These are phyloP conservation scores for Macrotus californicus DNA, from an alignment of 2,113 vertebrate genomes.

Conservation along the genomic window DNA sequence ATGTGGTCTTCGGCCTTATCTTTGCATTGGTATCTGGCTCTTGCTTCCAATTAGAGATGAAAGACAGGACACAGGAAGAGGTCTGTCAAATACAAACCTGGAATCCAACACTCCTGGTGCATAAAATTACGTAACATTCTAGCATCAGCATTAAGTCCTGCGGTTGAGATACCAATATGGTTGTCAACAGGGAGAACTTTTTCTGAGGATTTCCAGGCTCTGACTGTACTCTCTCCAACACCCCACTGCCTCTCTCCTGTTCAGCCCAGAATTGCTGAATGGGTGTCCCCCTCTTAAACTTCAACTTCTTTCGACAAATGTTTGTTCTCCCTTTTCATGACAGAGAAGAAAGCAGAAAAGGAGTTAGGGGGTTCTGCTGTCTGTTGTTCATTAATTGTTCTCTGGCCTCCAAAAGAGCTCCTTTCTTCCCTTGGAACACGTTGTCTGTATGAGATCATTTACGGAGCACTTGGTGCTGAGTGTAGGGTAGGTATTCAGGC, in stretches of 20 bases:
- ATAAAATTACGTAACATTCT: constrained; percentile 88
- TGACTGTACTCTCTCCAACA: neutral
- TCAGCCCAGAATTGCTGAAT: neutral
- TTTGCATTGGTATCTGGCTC: constrained; percentile 96
- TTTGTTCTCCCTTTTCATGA: neutral
- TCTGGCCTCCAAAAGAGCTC: neutral
- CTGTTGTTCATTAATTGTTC: neutral
- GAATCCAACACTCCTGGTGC: constrained; percentile 98
- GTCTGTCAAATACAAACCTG: constrained; percentile 96
- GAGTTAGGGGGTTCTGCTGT: neutral
- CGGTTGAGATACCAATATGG: neutral
- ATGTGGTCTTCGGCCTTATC: constrained; percentile 94
- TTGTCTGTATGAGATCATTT: neutral
- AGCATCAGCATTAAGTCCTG: no score
- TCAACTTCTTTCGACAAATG: neutral
- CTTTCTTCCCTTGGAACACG: neutral
- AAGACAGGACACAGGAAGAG: constrained; percentile 93
- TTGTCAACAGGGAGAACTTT: neutral
- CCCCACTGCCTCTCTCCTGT: neutral
- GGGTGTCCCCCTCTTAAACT: neutral
- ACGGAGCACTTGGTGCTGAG: neutral
- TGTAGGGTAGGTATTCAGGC: neutral
- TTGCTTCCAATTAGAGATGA: constrained; percentile 96
- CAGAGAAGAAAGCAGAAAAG: neutral
- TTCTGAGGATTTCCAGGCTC: neutral